These are phyloP conservation scores for Drosophila simulans DNA, from an alignment of 1,140 invertebrate species.

Conservation along the genomic window DNA sequence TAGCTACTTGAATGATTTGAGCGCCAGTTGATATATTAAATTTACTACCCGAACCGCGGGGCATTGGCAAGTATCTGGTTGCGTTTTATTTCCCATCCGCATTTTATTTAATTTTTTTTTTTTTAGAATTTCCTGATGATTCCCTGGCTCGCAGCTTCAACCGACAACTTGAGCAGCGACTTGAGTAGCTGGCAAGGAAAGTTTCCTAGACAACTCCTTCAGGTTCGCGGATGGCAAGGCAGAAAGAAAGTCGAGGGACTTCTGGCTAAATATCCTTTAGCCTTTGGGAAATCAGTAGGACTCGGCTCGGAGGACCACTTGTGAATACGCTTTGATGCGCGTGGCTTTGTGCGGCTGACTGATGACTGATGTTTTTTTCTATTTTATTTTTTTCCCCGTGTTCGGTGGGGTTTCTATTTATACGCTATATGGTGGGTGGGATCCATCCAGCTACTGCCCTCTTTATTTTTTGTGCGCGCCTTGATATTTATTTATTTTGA, in stretches of 20 bases:
- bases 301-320: slow-evolving; percentile 70
- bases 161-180: slow-evolving; percentile 75
- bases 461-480: not conserved
- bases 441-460: slow-evolving; percentile 1
- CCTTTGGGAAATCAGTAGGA: slow-evolving; percentile 71
- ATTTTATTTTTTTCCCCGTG: no score
- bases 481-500: slow-evolving; percentile 76
- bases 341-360: slow-evolving; percentile 69
- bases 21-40: slow-evolving; percentile 32
- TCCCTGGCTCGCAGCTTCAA: slow-evolving; percentile 32
- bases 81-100: slow-evolving; percentile 44
- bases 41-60: slow-evolving; percentile 36
- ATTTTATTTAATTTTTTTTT: slow-evolving; percentile 61
- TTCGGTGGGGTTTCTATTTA: not conserved
- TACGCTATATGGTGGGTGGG: not conserved
- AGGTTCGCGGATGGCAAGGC: slow-evolving; percentile 42
- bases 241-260: slow-evolving; percentile 60
- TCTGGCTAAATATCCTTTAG: slow-evolving; percentile 78
- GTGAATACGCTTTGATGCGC: slow-evolving; percentile 84
- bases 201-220: slow-evolving; percentile 84
- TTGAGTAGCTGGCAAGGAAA: slow-evolving; percentile 78
- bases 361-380: slow-evolving; percentile 55
- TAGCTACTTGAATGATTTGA: not conserved
- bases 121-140: slow-evolving; percentile 42
- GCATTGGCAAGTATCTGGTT: slow-evolving; percentile 72